phyloP scores from a whole-genome alignment of 2,888 invertebrate genomes.

The Gordius sp. region DNA sequence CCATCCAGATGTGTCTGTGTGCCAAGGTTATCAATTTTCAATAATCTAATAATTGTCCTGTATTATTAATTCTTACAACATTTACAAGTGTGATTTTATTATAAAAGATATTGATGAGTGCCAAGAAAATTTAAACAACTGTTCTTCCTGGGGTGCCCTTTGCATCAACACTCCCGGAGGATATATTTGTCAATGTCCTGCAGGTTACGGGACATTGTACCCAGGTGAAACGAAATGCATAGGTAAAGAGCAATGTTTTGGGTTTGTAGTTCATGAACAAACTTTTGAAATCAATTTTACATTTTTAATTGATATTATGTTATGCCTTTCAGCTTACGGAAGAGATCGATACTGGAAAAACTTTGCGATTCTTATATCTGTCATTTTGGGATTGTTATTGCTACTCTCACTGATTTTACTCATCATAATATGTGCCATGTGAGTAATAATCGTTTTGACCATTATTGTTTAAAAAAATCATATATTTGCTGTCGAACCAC shows the following conservation, averaged over 20 bases:
- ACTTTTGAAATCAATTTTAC: too few relatives aligned
- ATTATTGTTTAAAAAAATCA: too few relatives aligned
- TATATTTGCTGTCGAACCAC: too few relatives aligned
- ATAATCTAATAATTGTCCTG: too few relatives aligned
- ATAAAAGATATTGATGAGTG: slow-evolving; percentile 7
- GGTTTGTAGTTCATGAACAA: too few relatives aligned
- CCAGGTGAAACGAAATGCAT: slow-evolving; percentile 12
- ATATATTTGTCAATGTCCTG: slow-evolving; percentile 2
- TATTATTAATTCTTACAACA: too few relatives aligned
- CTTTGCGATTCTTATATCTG: neutral
- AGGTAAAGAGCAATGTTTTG: too few relatives aligned
- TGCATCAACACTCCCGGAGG: neutral
- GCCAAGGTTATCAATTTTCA: too few relatives aligned
- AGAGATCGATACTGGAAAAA: slow-evolving; percentile 1
- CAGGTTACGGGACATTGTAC: neutral
- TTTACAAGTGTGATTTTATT: neutral
- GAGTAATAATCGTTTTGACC: too few relatives aligned
- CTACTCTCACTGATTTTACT: neutral
- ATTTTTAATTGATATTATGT: too few relatives aligned
- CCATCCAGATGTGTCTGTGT: neutral
- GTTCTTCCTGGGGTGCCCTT: neutral
- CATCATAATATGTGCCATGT: neutral
- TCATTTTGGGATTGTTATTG: neutral
- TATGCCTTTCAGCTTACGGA: neutral
- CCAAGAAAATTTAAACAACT: neutral